A percentile compares a stretch with the other conserved stretches of the same genome.
These are phyloP conservation scores for Drosophila sp. DNA, from an alignment of 1,140 invertebrate species.

Conservation along the genomic window DNA sequence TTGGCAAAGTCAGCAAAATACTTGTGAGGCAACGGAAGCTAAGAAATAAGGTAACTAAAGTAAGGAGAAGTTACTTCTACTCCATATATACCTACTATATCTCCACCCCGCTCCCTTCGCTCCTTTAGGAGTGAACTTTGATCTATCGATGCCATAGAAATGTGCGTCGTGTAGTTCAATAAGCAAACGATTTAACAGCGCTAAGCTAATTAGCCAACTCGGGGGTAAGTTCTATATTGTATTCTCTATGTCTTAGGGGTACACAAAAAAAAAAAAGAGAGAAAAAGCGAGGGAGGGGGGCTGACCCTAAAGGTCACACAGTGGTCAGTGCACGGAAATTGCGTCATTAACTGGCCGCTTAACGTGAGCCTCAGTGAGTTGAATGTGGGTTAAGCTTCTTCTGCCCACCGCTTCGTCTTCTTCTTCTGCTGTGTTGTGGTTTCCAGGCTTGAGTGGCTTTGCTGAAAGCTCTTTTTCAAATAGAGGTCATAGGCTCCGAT, in stretches of 20 bases:
- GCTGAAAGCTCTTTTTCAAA: conserved; percentile 15
- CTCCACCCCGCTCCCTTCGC: not conserved
- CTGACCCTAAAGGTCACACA: conserved; percentile 47
- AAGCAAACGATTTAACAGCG: conserved; percentile 51
- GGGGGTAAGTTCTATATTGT: conserved; percentile 2
- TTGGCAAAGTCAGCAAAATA: conserved; percentile 29
- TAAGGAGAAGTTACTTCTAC: not conserved
- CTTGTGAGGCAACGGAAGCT: not conserved
- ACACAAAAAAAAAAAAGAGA: no score
- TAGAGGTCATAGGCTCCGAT: conserved; percentile 13
- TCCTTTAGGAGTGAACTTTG: not conserved
- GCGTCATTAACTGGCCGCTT: conserved; percentile 53
- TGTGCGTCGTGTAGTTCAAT: conserved; percentile 47
- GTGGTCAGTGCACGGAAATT: conserved; percentile 51
- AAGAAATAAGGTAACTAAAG: not conserved
- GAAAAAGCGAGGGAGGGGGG: not conserved
- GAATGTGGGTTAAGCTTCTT: not conserved
- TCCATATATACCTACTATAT: no score
- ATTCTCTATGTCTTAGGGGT: not conserved
- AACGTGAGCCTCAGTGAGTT: conserved; percentile 24
- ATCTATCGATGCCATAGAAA: conserved; percentile 47
- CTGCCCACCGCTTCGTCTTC: not conserved
- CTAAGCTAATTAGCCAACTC: conserved; percentile 53
- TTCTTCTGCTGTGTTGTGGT: not conserved
- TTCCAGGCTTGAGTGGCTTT: conserved; percentile 6